Base-by-base conservation (phyloP, 64 coral and sea anemone genomes). In the Stichodactyla mertensii region DNA sequence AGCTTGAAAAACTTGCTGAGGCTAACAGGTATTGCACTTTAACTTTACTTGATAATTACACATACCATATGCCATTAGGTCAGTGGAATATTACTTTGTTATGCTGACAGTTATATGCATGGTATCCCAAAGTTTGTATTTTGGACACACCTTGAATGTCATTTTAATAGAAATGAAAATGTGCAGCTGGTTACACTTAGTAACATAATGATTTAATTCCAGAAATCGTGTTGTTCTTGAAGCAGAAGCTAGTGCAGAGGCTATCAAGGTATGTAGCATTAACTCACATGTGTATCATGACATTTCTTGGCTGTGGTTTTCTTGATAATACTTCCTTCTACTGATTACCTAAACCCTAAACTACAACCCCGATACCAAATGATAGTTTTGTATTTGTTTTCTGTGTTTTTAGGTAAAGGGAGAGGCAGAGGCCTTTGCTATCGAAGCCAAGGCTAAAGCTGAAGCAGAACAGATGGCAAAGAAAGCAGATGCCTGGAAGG, bases 381-480 rank as follows among this genome's bases (percentile, higher is more conserved):
- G 36, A 45, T 45, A 45, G 36, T 45, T 45, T 45, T 45, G 36
- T 45, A 45, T 45, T 45, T 74, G 26, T 7, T 82, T 27, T 28
- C 22, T 71, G 51, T 93, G 52, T 83, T 69, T 55, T 7, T 71
- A 99, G 97, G 90, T 99, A 16, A 99, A 95, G 67, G 97, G 97
- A 20, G 97, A 99, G 83, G 97, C 97, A 23, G 87, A 99, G 84
- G 97, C 97, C 1, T 99, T 84, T 86, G 97, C 97, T 12, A 99
- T 99, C 67, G 97, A 99, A 66, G 93, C 97, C 20, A 99, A 99
- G 85, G 97, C 97, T 24, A 95, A 92, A 62, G 97, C 97, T 58
- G 97, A 99, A 71, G 97, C 97, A 58, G 97, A 99, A 71, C 97
- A 99, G 91, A 99, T 99, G 97, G 97, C 97, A 55, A 99, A 99